Base-by-base conservation (phyloP, 2,113 vertebrate genomes). In the Pithys albifrons region DNA sequence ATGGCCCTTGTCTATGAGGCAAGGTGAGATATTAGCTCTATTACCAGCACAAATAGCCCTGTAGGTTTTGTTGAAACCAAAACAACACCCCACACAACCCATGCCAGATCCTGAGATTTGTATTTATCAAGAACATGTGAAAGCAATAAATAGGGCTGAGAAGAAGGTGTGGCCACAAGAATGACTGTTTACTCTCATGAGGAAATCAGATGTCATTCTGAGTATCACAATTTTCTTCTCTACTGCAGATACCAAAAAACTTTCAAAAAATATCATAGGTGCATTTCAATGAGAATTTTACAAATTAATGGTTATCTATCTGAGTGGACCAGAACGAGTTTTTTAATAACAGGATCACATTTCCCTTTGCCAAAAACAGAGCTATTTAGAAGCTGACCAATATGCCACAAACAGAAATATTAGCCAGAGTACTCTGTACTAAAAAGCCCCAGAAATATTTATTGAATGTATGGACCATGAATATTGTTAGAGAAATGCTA, bases 351-450 rank as follows among this genome's bases (percentile, higher is more conserved):
- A 86, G 39, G 55, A 85, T 73, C 17, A 23, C 0, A 0, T 39
- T 77, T 88, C 52, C 45, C 64, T 76, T 27, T 83, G 51, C 29
- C 43, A 90, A 72, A 52, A 33, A 14, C 37, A 73, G 37, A 82
- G 19, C 27, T 64, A 16, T 71, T 86, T 79, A 90, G 85, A 88
- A 88, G 52, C 55, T 55, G 33, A 93, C 59, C 48, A 80, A 55
- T n/a, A 76, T 29, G 58, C 58, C 58, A 73, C 91, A 83, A 85
- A 90, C 6, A 92, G 57, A 92, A 95, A 75, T 93, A 95, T 55
- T 83, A 94, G 73, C 59, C 27, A 71, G 58, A 88, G 12, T 6
- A 5, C 51, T 88, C 51, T 54, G 55, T 54, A 86, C 48, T 80
- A 86, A 91, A 88, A 80, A 71, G 48, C 35, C 83, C 83, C 51